phyloP scores from a whole-genome alignment of 1,140 invertebrate genomes.

The Papilio dardanus region DNA sequence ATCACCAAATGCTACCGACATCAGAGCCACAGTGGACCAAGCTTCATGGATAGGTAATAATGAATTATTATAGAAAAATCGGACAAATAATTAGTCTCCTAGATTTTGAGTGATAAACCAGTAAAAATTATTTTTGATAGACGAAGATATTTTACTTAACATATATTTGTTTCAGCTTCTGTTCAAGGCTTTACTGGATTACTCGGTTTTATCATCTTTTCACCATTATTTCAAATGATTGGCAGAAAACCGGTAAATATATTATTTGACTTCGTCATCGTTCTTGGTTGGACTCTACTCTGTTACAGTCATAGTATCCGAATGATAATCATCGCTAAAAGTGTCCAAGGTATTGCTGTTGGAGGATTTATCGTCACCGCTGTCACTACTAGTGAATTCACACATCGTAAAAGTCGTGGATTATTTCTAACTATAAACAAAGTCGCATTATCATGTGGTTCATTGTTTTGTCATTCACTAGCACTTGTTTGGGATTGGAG shows the following conservation, averaged over 20 bases:
- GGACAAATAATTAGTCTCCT: too few relatives aligned
- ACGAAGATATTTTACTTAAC: not conserved
- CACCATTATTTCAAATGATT: constrained; percentile 47
- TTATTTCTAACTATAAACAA: constrained; percentile 54
- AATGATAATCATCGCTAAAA: constrained; percentile 40
- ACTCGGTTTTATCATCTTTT: constrained; percentile 48
- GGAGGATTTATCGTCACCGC: constrained; percentile 42
- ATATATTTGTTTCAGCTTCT: constrained; percentile 52
- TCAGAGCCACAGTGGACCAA: constrained; percentile 46
- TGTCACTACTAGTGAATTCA: constrained; percentile 43
- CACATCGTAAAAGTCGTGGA: constrained; percentile 49
- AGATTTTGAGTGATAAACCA: too few relatives aligned
- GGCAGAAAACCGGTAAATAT: constrained; percentile 49
- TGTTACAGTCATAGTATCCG: constrained; percentile 30
- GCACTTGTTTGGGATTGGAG: constrained; percentile 49
- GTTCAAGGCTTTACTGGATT: constrained; percentile 48
- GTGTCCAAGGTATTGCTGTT: constrained; percentile 40
- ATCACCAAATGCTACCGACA: constrained; percentile 46
- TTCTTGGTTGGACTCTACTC: constrained; percentile 38
- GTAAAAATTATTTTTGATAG: too few relatives aligned
- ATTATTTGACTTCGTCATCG: constrained; percentile 30
- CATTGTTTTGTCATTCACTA: constrained; percentile 47
- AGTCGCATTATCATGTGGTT: constrained; percentile 43
- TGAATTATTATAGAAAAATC: not conserved
- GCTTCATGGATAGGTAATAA: constrained; percentile 54